phyloP scores from a whole-genome alignment of 1,140 invertebrate species.

The Drosophila pectinifera region DNA sequence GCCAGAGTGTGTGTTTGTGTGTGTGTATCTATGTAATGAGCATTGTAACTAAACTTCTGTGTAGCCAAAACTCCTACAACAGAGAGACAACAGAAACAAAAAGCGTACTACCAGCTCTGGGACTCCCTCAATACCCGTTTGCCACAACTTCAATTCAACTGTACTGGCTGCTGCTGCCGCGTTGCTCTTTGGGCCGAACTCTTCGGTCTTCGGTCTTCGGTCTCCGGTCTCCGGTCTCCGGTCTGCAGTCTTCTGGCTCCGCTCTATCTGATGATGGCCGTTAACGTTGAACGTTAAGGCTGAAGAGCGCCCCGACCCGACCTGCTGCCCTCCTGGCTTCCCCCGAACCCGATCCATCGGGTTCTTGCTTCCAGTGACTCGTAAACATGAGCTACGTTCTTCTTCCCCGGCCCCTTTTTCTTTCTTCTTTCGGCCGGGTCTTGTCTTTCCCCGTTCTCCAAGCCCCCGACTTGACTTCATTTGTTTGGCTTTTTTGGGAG shows the following conservation, averaged over 20 bases:
- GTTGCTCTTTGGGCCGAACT: slow-evolving; percentile 24
- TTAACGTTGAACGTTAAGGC: slow-evolving; percentile 73
- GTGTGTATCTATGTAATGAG: slow-evolving; percentile 77
- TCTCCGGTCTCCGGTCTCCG: slow-evolving; percentile 13
- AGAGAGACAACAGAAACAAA: slow-evolving; percentile 63
- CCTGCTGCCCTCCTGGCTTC: slow-evolving; percentile 43
- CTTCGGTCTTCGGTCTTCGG: slow-evolving; percentile 12
- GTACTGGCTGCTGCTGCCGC: slow-evolving; percentile 56
- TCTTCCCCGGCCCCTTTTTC: slow-evolving; percentile 43
- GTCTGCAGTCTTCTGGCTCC: slow-evolving; percentile 31
- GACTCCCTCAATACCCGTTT: slow-evolving; percentile 79
- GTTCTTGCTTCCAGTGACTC: slow-evolving; percentile 43
- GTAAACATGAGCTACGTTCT: slow-evolving; percentile 82
- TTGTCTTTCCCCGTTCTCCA: slow-evolving; percentile 25
- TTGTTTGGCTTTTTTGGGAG: slow-evolving; percentile 83
- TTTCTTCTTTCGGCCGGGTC: slow-evolving; percentile 47
- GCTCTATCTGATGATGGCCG: slow-evolving; percentile 82
- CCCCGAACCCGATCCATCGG: slow-evolving; percentile 7
- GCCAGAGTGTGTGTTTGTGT: slow-evolving; percentile 10
- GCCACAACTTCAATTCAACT: slow-evolving; percentile 77
- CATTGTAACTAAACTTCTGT: slow-evolving; percentile 82
- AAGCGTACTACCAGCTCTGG: slow-evolving; percentile 44
- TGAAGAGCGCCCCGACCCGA: slow-evolving; percentile 78
- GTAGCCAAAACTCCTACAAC: slow-evolving; percentile 81
- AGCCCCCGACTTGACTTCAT: slow-evolving; percentile 71